phyloP scores from a whole-genome alignment of 2,113 vertebrate genomes.

The Albula glossodonta region DNA sequence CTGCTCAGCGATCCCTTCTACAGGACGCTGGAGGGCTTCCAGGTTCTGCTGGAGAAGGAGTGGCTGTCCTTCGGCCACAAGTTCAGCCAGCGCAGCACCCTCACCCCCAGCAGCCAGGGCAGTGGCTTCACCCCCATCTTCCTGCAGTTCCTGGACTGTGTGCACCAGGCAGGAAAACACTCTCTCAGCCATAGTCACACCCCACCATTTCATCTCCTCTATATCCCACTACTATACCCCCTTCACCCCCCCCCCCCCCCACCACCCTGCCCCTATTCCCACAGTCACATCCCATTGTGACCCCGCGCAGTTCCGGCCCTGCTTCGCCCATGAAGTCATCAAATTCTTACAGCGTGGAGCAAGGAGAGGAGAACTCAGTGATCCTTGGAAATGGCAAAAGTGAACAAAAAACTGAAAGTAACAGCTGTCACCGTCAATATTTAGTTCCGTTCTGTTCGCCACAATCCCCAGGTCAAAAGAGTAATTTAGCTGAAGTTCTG shows the following conservation, averaged over 20 bases:
- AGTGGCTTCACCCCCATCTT: slow-evolving; percentile 91
- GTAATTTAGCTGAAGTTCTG: neutral
- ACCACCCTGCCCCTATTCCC: too few species aligned
- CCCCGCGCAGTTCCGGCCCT: neutral
- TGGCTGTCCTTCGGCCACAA: slow-evolving; percentile 98
- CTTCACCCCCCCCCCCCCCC: too few species aligned
- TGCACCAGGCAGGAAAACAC: slow-evolving; percentile 85
- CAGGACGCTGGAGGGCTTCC: slow-evolving; percentile 93
- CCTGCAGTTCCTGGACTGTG: slow-evolving; percentile 95
- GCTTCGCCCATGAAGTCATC: neutral
- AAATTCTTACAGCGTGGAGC: neutral
- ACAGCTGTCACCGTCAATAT: slow-evolving; percentile 1
- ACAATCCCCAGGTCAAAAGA: neutral
- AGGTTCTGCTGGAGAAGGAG: slow-evolving; percentile 93
- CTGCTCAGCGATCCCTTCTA: slow-evolving; percentile 96
- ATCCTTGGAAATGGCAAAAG: neutral
- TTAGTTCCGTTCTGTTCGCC: neutral
- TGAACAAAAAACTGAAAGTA: neutral
- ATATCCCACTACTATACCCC: too few species aligned
- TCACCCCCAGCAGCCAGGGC: slow-evolving; percentile 87
- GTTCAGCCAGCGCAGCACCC: slow-evolving; percentile 90
- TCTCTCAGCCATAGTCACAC: too few species aligned
- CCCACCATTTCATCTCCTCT: too few species aligned
- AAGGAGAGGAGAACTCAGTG: neutral
- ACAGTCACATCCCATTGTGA: neutral